Evolutionary conservation across 2,113 vertebrate species (phyloP), one percentile per base, ranked within the genome.

Genomic region (Sitta europaea): DNA sequence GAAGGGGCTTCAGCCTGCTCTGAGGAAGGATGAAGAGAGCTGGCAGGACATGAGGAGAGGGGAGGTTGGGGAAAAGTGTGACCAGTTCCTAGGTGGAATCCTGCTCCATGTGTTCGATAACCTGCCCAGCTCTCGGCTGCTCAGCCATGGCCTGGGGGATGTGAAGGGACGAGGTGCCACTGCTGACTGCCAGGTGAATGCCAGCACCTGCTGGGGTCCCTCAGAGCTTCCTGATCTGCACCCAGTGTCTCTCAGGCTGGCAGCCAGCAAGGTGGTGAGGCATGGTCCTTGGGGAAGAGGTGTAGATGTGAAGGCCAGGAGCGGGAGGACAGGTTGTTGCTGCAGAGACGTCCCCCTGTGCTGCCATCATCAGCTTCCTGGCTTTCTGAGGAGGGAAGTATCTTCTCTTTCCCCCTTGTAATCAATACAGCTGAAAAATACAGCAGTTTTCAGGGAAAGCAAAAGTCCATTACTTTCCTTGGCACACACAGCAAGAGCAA

Each of bases 1-100:
- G 76, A 92, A 85, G 50, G 48, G 75, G 63, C 78, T 94, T 90
- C 75, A 84, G 63, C 67, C 83, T 75, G 36, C 57, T 75, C 31
- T 57, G 59, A 81, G 72, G 48, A 88, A 67, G 57, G 88, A 43
- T 50, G 40, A 90, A 86, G 35, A 0, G 16, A 90, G 29, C 63
- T 90, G 90, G 68, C 43, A 93, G 88, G 11, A 53, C 3, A 0
- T 2, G 36, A 77, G 62, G 35, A 88, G 62, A 82, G 55, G 11
- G 31, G 10, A 71, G 22, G 3, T 2, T 65, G 77, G 36, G 74
- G 4, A 8, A 59, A 80, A 53, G 72, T 5, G 16, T 78, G 80
- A 87, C 13, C 82, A 53, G 9, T 63, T 48, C n/a, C 10, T 45
- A 54, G 62, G n/a, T 79, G 81, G 8, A 4, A 3, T 51, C 50